Base-by-base conservation (phyloP, 1,140 invertebrate species). In the Daktulosphaira vitifoliae region DNA sequence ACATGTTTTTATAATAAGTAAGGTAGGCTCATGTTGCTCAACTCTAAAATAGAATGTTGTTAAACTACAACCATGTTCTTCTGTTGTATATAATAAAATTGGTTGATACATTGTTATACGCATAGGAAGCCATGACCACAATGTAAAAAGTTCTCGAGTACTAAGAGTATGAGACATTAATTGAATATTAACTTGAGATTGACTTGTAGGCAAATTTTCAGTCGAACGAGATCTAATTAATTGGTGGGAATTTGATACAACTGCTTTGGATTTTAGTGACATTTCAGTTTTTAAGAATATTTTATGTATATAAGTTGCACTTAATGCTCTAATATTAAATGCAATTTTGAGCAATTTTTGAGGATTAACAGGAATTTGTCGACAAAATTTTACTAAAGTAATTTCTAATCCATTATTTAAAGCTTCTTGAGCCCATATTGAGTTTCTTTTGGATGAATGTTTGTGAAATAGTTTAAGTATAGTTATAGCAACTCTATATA, bases 41-140 rank as follows among this genome's bases (percentile, higher is more conserved):
- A 93, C 88, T 65, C 89, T 79, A 53, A 88, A 86, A 74, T 92
- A 97, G 78, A 98, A 93, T 1, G 94, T 96, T 26, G 89, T 93
- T 64, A 97, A 76, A 50, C 90, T 93, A 75, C 90, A 95, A 65
- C 94, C 95, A 75, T 97, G 91, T 76, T 96, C 93, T 75, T 96
- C 91, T 1, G 93, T 94, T 11, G 94, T 96, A 74, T 94, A 98
- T n/a, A 97, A 78, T 69, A 96, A 78, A 67, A 90, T 83, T 37
- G 93, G 93, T 74, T 94, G 89, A 76, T 92, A 92, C 86, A 96
- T 93, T 48, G 92, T 93, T 72, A 94, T 92, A 66, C 93, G 79
- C 65, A 92, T 84, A n/a, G 93, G 93, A 68, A 97, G 77, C 93
- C 93, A 96, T 42, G 87, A 89, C 92, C 93, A 96, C 42, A 97